Percentiles rank a stretch among this genome's conserved stretches.
These are phyloP conservation scores for Lasius fuliginosus DNA, from an alignment of 2,888 invertebrate species.

Conservation along the genomic window DNA sequence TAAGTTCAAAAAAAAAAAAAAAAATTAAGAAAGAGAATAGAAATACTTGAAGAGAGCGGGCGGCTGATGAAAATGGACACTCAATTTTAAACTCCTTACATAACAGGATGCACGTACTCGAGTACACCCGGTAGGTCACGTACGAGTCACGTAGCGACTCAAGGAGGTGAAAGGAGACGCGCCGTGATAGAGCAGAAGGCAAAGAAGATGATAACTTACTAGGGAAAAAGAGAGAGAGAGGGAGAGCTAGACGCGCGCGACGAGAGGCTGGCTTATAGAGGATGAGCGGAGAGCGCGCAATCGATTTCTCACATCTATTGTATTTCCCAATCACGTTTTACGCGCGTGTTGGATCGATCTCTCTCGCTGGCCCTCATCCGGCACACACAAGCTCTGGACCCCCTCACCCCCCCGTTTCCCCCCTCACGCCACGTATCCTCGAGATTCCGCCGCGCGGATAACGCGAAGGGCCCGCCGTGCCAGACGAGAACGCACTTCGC, in stretches of 20 bases:
- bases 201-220: conserved; percentile 32
- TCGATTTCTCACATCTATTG: conserved; percentile 78
- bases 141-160: conserved; percentile 72
- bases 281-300: conserved; percentile 73
- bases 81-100: conserved; percentile 75
- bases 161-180: conserved; percentile 71
- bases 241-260: conserved; percentile 36
- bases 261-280: conserved; percentile 62
- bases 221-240: conserved; percentile 9
- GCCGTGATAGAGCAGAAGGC: conserved; percentile 63
- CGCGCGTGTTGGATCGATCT: conserved; percentile 70
- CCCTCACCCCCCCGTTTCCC: background rate
- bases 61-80: conserved; percentile 79
- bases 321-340: conserved; percentile 78
- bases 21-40: background rate
- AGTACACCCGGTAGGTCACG: conserved; percentile 66
- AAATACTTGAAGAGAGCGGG: conserved; percentile 53
- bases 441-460: conserved; percentile 52
- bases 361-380: conserved; percentile 48
- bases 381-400: background rate
- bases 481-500: conserved; percentile 44
- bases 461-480: conserved; percentile 57
- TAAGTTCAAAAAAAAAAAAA: background rate
- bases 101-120: conserved; percentile 78
- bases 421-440: conserved; percentile 14